A percentile compares a stretch with the other conserved stretches of the same genome.
Evolutionary conservation across 2,888 invertebrate species (phyloP).

Genomic region (Palloptera scutellata): DNA sequence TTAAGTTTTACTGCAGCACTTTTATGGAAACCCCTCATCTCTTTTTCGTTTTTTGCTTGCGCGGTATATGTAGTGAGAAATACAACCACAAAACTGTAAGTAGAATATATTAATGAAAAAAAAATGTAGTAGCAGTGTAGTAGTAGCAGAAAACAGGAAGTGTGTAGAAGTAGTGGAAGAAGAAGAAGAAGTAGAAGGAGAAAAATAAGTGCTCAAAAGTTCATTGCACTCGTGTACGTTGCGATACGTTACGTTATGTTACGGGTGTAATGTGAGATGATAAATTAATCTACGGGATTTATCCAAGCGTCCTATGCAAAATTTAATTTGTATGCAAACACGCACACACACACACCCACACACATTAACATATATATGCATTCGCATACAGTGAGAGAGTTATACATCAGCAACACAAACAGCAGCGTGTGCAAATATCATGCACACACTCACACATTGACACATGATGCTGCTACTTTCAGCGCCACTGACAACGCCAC

Average conservation of each 20-base stretch:
- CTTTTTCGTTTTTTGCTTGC: too few species aligned
- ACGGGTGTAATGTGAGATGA: conserved; percentile 52
- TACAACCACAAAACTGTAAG: too few species aligned
- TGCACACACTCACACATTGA: not conserved
- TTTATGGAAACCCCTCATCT: too few species aligned
- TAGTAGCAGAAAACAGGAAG: not conserved
- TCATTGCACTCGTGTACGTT: too few species aligned
- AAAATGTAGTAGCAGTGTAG: conserved; percentile 10
- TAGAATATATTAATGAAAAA: not conserved
- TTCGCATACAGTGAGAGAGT: conserved; percentile 19
- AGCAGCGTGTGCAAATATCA: not conserved
- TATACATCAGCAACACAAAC: not conserved
- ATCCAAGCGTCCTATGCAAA: conserved; percentile 55
- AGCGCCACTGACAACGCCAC: too few species aligned
- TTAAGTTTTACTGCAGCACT: too few species aligned
- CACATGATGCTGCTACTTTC: too few species aligned
- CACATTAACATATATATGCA: conserved; percentile 10
- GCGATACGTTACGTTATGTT: too few species aligned
- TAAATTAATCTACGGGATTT: conserved; percentile 57
- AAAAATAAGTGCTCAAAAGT: not conserved
- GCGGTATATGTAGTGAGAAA: too few species aligned
- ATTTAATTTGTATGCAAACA: conserved; percentile 50
- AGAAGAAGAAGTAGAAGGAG: not conserved
- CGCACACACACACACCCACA: not conserved
- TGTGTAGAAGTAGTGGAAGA: not conserved